Percentiles rank a stretch among this genome's conserved stretches.
Conservation (phyloP, 1,140 invertebrate species). For the Lanistes nyassanus region DNA sequence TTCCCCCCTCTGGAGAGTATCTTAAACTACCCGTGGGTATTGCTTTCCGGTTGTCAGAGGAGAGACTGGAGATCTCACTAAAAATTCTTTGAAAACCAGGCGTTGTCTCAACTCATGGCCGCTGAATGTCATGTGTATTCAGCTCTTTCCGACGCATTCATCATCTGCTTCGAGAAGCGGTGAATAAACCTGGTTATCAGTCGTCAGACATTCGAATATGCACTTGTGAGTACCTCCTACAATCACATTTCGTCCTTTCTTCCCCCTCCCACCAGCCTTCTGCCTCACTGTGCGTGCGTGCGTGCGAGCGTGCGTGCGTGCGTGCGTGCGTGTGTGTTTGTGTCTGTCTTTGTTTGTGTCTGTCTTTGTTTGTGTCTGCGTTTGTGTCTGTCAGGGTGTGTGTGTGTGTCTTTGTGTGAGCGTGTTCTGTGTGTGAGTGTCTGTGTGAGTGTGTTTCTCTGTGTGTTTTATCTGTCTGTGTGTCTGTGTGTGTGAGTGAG, state of each 20-base stretch:
- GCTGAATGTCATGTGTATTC: neutral
- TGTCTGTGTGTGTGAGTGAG: no score
- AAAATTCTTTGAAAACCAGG: neutral
- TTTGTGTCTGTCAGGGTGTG: neutral
- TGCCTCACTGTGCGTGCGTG: conserved; percentile 10
- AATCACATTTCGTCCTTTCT: no score
- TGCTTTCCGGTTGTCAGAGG: neutral
- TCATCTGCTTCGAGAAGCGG: neutral
- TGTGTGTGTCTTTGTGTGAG: neutral
- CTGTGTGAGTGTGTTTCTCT: neutral
- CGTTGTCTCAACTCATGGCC: neutral
- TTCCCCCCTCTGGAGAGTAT: conserved; percentile 10
- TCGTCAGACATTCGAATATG: conserved; percentile 12
- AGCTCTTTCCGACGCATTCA: neutral
- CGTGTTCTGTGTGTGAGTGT: neutral
- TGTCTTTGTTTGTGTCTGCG: neutral
- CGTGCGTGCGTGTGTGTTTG: conserved; percentile 14
- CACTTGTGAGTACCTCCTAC: conserved; percentile 7
- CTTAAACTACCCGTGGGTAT: no score
- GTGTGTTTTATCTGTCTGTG: no score
- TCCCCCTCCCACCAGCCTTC: no score
- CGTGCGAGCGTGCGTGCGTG: conserved; percentile 8
- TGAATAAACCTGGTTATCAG: conserved; percentile 8
- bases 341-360: neutral
- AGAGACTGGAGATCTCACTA: neutral